phyloP scores from a whole-genome alignment of 2,113 vertebrate genomes.

The Beaufortia kweichowensis region DNA sequence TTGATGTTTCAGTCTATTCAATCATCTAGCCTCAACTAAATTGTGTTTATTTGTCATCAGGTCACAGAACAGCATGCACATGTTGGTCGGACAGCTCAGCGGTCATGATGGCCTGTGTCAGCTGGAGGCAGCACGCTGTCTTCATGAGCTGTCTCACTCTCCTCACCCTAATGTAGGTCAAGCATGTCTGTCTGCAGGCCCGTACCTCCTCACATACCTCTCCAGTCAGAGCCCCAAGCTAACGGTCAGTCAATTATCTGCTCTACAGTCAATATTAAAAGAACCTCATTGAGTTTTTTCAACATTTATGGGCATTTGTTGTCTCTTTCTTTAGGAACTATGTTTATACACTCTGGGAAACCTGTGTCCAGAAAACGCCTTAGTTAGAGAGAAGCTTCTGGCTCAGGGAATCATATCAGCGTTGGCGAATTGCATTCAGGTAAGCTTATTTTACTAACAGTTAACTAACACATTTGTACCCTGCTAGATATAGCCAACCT shows the following conservation, averaged over 20 bases:
- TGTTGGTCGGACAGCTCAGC: slow-evolving; percentile 84
- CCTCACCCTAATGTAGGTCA: slow-evolving; percentile 74
- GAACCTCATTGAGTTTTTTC: background rate
- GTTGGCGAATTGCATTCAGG: slow-evolving; percentile 85
- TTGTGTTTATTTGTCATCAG: slow-evolving; percentile 64
- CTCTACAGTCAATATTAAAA: background rate
- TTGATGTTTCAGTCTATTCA: background rate
- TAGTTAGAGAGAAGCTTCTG: slow-evolving; percentile 84
- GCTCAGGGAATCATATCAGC: slow-evolving; percentile 89
- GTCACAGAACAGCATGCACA: slow-evolving; percentile 82
- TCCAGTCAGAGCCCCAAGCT: slow-evolving; percentile 86
- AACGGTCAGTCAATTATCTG: slow-evolving; percentile 74
- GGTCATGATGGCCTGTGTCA: slow-evolving; percentile 81
- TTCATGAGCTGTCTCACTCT: slow-evolving; percentile 90
- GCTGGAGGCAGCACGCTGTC: slow-evolving; percentile 83
- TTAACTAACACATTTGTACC: background rate
- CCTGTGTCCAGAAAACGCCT: slow-evolving; percentile 82
- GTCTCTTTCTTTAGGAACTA: slow-evolving; percentile 77
- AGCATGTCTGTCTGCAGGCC: slow-evolving; percentile 85
- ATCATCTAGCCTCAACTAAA: background rate
- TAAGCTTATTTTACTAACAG: slow-evolving; percentile 52
- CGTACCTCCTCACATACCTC: slow-evolving; percentile 94
- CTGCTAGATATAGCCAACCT: too few relatives aligned
- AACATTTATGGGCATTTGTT: background rate
- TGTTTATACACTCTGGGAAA: slow-evolving; percentile 95